phyloP scores from a whole-genome alignment of 2,797 vertebrate genomes.

The Spondyliosoma cantharus region DNA sequence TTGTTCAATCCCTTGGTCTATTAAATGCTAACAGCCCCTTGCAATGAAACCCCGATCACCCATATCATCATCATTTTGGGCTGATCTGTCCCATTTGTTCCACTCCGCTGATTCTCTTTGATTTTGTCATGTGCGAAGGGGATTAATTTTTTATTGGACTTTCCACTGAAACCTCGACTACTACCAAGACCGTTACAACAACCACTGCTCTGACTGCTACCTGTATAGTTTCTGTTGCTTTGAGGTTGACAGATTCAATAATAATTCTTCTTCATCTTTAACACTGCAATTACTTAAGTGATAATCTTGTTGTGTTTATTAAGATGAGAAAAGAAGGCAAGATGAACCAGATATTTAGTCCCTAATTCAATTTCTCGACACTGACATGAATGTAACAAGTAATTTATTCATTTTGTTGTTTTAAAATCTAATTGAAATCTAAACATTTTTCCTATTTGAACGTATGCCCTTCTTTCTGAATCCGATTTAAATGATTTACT shows the following conservation, averaged over 20 bases:
- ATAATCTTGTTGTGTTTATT: neutral
- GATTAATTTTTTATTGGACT: slow-evolving; percentile 19
- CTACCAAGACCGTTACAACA: neutral
- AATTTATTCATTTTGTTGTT: neutral
- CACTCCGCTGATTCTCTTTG: slow-evolving; percentile 31
- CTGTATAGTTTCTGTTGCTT: neutral
- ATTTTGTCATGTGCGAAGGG: slow-evolving; percentile 23
- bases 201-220: neutral
- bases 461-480: neutral
- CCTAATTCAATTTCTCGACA: neutral
- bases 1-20: slow-evolving; percentile 33
- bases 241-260: slow-evolving; percentile 1
- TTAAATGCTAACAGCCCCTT: slow-evolving; percentile 50
- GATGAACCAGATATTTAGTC: neutral
- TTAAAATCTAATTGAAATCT: neutral
- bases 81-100: slow-evolving; percentile 48
- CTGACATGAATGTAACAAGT: neutral
- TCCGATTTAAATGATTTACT: neutral
- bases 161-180: neutral
- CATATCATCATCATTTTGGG: slow-evolving; percentile 47
- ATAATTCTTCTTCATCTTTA: neutral
- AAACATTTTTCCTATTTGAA: neutral
- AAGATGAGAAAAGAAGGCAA: neutral
- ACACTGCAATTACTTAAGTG: neutral
- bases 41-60: slow-evolving; percentile 41